Conservation (phyloP, 2,113 vertebrate species). For the Ptilonorhynchus violaceus region DNA sequence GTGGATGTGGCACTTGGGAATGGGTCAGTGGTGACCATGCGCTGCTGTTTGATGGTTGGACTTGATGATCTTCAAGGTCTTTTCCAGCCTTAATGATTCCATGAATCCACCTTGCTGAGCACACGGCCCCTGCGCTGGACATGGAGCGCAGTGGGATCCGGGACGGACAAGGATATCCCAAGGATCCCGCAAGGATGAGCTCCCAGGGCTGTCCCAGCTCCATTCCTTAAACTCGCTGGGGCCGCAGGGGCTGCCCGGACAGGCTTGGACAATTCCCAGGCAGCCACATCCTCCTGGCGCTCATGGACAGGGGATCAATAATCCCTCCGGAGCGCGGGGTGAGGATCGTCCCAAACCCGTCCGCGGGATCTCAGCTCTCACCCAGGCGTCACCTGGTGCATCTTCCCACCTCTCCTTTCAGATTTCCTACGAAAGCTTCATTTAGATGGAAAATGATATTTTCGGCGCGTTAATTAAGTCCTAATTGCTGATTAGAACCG, state of each 20-base stretch:
- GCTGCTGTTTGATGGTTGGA: not conserved
- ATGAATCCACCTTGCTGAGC: rapidly evolving
- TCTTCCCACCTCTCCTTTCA: conserved; percentile 40
- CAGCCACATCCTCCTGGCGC: not conserved
- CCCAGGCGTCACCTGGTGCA: not conserved
- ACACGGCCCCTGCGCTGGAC: rapidly evolving
- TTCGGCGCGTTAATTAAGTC: conserved; percentile 68
- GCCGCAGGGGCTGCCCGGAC: rapidly evolving
- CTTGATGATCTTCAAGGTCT: not conserved
- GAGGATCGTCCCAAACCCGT: not conserved
- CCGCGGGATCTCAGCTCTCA: not conserved
- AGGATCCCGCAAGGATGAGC: not conserved
- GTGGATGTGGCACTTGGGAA: not conserved
- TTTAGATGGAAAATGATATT: conserved; percentile 73
- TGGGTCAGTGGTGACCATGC: not conserved
- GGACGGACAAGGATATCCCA: not conserved
- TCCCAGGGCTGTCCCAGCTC: not conserved
- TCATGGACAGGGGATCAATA: rapidly evolving
- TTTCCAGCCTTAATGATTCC: not conserved
- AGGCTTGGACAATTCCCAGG: not conserved
- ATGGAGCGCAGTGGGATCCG: not conserved
- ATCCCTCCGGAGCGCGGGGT: rapidly evolving
- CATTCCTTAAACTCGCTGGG: rapidly evolving
- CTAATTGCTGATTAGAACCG: conserved; percentile 76
- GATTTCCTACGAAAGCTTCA: conserved; percentile 44